These are phyloP conservation scores for Barypeithes pellucidus DNA, from an alignment of 2,888 invertebrate genomes.

Conservation along the genomic window DNA sequence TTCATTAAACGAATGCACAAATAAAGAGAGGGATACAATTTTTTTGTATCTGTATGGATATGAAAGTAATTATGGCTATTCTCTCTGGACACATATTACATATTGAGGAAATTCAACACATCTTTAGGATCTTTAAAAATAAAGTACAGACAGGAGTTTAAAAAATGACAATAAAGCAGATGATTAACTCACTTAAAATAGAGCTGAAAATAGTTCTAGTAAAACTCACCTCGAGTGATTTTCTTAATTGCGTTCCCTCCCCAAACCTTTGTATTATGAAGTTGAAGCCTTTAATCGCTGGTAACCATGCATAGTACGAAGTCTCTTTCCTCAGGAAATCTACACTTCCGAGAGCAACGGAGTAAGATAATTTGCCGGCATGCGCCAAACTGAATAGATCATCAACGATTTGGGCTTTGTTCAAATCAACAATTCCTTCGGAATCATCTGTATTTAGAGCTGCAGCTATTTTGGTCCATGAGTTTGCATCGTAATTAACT, in stretches of 20 bases:
- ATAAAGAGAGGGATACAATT: no score
- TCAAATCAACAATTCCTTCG: constrained; percentile 74
- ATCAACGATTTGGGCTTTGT: constrained; percentile 84
- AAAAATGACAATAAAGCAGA: no score
- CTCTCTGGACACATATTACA: no score
- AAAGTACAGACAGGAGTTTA: no score
- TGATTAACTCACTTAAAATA: neutral
- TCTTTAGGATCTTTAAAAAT: no score
- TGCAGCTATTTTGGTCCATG: constrained; percentile 76
- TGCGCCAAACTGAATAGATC: constrained; percentile 80
- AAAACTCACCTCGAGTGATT: constrained; percentile 46
- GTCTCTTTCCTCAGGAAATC: constrained; percentile 80
- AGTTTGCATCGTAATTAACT: constrained; percentile 75
- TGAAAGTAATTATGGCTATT: no score
- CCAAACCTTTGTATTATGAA: constrained; percentile 54
- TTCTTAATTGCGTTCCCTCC: constrained; percentile 40
- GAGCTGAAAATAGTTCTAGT: no score
- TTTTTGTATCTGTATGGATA: no score
- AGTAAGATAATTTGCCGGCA: constrained; percentile 72
- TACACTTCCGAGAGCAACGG: constrained; percentile 76
- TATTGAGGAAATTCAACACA: no score
- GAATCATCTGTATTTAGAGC: constrained; percentile 71
- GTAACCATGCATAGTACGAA: constrained; percentile 83
- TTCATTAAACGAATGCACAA: no score
- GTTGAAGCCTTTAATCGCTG: constrained; percentile 70